phyloP scores from a whole-genome alignment of 2,888 invertebrate genomes.

The Dorcus parallelipipedus region DNA sequence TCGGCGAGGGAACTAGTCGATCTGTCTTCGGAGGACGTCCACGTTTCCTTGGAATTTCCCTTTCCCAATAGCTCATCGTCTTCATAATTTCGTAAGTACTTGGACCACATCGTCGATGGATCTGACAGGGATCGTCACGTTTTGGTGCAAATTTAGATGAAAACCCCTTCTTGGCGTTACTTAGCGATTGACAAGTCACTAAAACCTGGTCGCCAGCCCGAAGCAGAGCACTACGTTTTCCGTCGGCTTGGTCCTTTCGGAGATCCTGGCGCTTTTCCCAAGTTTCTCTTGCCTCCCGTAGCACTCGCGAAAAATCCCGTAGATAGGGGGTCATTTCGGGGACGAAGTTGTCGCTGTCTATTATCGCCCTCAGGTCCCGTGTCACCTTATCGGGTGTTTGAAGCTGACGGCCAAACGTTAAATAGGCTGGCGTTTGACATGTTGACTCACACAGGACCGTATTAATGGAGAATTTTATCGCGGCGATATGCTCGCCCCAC shows the following conservation, averaged over 20 bases:
- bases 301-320: background rate
- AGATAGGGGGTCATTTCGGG: slow-evolving; percentile 14
- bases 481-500: slow-evolving; percentile 29
- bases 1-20: too few species aligned
- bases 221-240: background rate
- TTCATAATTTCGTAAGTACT: too few species aligned
- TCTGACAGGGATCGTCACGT: background rate
- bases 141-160: slow-evolving; percentile 1
- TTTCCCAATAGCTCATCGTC: too few species aligned
- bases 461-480: slow-evolving; percentile 31
- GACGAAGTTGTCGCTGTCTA: slow-evolving; percentile 9
- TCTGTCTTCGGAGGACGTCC: too few species aligned
- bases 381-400: slow-evolving; percentile 21
- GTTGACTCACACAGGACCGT: slow-evolving; percentile 22
- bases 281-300: background rate
- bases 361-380: slow-evolving; percentile 10
- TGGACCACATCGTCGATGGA: too few species aligned
- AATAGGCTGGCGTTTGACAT: slow-evolving; percentile 28
- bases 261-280: slow-evolving; percentile 3
- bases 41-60: too few species aligned
- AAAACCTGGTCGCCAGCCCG: background rate
- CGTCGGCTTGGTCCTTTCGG: slow-evolving; percentile 4
- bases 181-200: background rate
- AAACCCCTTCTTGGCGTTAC: background rate
- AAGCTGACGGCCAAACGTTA: slow-evolving; percentile 33